phyloP scores from a whole-genome alignment of 2,113 vertebrate genomes.

The Elephantulus edwardii region DNA sequence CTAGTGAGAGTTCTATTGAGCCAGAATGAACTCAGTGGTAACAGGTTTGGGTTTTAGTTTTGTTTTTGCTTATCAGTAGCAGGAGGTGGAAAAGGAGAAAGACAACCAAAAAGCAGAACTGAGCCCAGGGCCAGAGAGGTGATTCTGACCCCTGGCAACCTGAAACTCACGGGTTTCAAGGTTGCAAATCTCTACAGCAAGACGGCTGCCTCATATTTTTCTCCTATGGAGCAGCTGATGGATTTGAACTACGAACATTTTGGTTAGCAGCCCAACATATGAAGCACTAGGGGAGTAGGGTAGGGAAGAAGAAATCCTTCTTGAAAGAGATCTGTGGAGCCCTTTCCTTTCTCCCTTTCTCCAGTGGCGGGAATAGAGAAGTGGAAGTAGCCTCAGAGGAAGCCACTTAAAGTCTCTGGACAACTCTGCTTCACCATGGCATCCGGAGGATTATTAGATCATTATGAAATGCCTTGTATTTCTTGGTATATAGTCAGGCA shows the following conservation, averaged over 20 bases:
- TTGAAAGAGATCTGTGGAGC: not conserved
- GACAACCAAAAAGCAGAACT: not conserved
- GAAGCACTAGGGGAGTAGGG: no score
- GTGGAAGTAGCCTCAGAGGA: not conserved
- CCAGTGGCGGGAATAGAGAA: not conserved
- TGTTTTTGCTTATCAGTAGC: not conserved
- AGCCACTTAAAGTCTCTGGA: not conserved
- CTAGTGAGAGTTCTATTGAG: not conserved
- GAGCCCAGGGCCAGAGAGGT: no score
- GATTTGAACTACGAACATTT: no score
- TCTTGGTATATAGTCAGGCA: not conserved
- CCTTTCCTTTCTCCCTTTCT: no score
- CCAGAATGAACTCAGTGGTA: not conserved
- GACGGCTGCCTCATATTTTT: no score
- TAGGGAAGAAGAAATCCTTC: not conserved
- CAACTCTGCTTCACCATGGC: not conserved
- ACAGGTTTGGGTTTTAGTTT: not conserved
- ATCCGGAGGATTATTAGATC: not conserved
- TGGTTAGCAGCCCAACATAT: no score
- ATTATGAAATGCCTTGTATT: not conserved
- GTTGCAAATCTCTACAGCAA: no score
- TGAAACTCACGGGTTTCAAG: no score
- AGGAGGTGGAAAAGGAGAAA: not conserved
- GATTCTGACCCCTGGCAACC: no score
- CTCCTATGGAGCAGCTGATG: no score